Conservation (phyloP, 1,140 invertebrate species). For the Drosophila suzukii region DNA sequence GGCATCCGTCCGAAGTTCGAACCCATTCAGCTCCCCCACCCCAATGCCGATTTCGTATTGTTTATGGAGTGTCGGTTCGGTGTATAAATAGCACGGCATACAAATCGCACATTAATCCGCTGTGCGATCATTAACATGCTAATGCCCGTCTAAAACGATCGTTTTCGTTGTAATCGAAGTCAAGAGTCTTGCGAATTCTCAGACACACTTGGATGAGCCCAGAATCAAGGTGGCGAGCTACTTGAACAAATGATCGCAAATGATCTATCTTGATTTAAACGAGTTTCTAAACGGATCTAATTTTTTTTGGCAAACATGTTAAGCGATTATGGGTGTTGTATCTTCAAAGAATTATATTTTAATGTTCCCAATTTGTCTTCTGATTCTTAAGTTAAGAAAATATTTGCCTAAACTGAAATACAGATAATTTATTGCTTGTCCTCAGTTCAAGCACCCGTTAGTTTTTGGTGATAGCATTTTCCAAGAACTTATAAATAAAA, state of each 20-base stretch:
- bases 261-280: slow-evolving; percentile 7
- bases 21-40: slow-evolving; percentile 3
- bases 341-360: not conserved
- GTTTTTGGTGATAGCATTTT: too few species aligned
- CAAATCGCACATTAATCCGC: slow-evolving; percentile 68
- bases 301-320: not conserved
- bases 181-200: slow-evolving; percentile 20
- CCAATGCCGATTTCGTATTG: slow-evolving; percentile 39
- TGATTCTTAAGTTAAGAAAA: not conserved
- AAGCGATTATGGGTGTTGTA: not conserved
- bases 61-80: slow-evolving; percentile 46
- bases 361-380: slow-evolving; percentile 21
- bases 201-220: slow-evolving; percentile 20
- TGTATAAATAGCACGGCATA: slow-evolving; percentile 55
- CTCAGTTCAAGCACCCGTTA: not conserved
- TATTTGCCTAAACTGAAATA: not conserved
- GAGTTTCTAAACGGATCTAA: slow-evolving; percentile 35
- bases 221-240: slow-evolving; percentile 32
- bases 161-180: slow-evolving; percentile 40
- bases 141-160: slow-evolving; percentile 68
- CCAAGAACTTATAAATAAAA: not conserved
- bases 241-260: slow-evolving; percentile 23
- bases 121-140: slow-evolving; percentile 70
- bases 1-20: slow-evolving; percentile 15
- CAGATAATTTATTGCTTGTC: not conserved